phyloP scores from a whole-genome alignment of 2,113 vertebrate species.

The Collichthys lucidus region DNA sequence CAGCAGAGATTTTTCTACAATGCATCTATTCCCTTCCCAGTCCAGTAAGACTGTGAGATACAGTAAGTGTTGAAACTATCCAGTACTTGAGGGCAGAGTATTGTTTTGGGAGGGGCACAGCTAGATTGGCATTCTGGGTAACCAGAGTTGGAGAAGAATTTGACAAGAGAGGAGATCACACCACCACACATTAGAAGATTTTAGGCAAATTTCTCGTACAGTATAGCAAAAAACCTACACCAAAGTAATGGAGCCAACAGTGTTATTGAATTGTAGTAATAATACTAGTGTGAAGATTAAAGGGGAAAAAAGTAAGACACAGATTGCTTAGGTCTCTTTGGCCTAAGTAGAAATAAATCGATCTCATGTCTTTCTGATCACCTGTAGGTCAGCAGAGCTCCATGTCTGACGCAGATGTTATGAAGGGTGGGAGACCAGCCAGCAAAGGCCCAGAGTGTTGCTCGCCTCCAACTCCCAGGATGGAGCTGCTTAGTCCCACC shows the following conservation, averaged over 20 bases:
- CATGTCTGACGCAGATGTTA: slow-evolving; percentile 70
- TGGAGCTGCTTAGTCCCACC: slow-evolving; percentile 76
- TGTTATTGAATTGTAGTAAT: neutral
- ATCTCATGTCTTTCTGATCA: slow-evolving; percentile 2
- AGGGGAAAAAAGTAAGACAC: neutral
- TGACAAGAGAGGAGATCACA: neutral
- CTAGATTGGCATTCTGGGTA: slow-evolving; percentile 57
- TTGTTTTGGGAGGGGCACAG: slow-evolving; percentile 55
- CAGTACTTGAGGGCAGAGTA: slow-evolving; percentile 15
- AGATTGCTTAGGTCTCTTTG: neutral
- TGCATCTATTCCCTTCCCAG: neutral
- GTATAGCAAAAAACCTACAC: neutral
- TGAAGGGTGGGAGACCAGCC: slow-evolving; percentile 62
- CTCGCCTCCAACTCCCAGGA: slow-evolving; percentile 52
- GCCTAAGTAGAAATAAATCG: neutral
- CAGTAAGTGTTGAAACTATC: slow-evolving; percentile 8
- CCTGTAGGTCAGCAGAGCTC: slow-evolving; percentile 51
- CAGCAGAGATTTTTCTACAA: neutral
- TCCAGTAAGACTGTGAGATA: neutral
- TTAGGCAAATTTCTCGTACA: neutral
- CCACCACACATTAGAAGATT: neutral
- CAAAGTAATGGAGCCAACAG: neutral
- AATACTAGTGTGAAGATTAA: neutral
- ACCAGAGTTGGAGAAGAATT: slow-evolving; percentile 30
- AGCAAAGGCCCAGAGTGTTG: slow-evolving; percentile 49